phyloP scores from a whole-genome alignment of 2,113 vertebrate genomes.

The Excalfactoria chinensis region DNA sequence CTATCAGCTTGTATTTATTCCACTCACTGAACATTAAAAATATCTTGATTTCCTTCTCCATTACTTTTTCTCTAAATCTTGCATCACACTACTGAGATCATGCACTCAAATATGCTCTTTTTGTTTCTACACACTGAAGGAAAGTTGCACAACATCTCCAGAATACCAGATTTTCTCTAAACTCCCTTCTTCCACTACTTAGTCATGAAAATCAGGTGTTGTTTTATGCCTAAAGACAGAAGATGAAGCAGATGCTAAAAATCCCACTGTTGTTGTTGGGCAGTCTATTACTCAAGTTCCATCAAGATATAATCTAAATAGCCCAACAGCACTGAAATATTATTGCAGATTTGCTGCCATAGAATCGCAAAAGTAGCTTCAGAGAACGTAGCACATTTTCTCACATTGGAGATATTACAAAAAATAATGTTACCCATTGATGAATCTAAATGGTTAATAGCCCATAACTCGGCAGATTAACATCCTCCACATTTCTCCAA shows the following conservation, averaged over 20 bases:
- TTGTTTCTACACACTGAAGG: not conserved
- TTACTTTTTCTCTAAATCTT: not conserved
- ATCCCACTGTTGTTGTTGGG: not conserved
- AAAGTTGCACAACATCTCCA: not conserved
- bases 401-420: not conserved
- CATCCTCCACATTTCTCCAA: not conserved
- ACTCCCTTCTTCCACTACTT: not conserved
- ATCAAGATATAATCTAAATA: slow-evolving; percentile 10
- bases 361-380: not conserved
- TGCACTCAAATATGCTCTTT: not conserved
- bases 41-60: not conserved
- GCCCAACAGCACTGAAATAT: not conserved
- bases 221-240: not conserved
- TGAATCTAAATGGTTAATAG: not conserved
- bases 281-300: not conserved
- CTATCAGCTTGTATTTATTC: not conserved
- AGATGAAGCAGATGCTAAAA: not conserved
- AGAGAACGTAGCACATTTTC: not conserved
- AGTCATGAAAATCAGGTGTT: not conserved
- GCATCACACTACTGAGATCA: not conserved
- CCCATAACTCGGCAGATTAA: not conserved
- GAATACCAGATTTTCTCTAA: not conserved
- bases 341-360: not conserved
- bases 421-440: not conserved
- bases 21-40: not conserved